These are phyloP conservation scores for Tokudaia tokunoshimensis DNA, from an alignment of 2,797 vertebrate genomes.

Conservation along the genomic window DNA sequence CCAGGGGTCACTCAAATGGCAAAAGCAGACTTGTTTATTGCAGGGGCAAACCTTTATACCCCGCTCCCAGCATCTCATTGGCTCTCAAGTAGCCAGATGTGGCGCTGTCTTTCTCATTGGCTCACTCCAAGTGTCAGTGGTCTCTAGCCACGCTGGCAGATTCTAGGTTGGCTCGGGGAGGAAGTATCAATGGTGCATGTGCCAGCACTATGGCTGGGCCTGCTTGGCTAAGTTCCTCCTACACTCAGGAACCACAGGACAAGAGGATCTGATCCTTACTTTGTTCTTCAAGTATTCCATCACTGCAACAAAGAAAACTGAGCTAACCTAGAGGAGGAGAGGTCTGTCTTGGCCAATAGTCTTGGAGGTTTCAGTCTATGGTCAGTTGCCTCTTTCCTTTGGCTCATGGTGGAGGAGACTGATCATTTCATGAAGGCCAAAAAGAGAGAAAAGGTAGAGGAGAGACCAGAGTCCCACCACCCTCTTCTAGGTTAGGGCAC, in stretches of 20 bases:
- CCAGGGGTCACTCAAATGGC: background rate
- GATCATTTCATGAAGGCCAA: background rate
- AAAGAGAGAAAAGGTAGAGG: background rate
- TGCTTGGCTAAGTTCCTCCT: background rate
- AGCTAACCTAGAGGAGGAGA: background rate
- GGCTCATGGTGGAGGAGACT: background rate
- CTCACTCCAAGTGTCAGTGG: background rate
- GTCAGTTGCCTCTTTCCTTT: background rate
- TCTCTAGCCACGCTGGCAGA: background rate
- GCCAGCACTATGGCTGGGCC: background rate
- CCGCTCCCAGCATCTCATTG: background rate
- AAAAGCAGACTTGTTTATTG: background rate
- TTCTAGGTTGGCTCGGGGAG: background rate
- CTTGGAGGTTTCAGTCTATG: background rate
- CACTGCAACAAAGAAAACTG: background rate
- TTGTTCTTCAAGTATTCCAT: background rate
- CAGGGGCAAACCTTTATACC: background rate
- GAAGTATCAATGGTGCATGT: background rate
- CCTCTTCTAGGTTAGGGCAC: background rate
- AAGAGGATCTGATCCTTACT: background rate
- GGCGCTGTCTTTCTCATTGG: background rate
- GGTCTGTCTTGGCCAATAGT: background rate
- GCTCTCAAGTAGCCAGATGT: background rate
- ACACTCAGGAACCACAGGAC: background rate
- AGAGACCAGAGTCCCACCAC: background rate